Conservation (phyloP, 2,113 vertebrate genomes). For the Pterocles gutturalis region DNA sequence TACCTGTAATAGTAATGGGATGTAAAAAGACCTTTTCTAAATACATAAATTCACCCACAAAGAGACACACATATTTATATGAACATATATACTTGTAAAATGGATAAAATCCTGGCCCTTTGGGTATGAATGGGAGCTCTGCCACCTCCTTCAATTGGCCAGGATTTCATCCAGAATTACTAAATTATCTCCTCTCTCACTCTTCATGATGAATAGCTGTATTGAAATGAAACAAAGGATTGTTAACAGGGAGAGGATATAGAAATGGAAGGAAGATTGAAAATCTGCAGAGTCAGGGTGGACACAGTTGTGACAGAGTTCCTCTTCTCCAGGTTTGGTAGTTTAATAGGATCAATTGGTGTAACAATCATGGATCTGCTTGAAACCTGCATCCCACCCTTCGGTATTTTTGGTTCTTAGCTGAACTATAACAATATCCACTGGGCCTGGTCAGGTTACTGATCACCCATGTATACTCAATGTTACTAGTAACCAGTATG, state of each 20-base stretch:
- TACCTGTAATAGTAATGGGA: rapidly evolving
- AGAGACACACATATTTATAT: background rate
- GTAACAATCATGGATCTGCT: background rate
- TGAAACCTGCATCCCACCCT: background rate
- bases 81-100: background rate
- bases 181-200: conserved; percentile 62
- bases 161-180: conserved; percentile 64
- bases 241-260: conserved; percentile 32
- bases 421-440: background rate
- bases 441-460: background rate
- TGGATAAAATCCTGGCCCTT: background rate
- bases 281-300: background rate
- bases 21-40: background rate
- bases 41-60: background rate
- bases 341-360: background rate
- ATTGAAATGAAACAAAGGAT: conserved; percentile 59
- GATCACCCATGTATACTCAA: background rate
- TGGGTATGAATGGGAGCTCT: background rate
- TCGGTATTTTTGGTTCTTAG: background rate
- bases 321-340: background rate
- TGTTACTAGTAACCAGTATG: background rate
- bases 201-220: conserved; percentile 59
- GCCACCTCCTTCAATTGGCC: conserved; percentile 30
- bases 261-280: conserved; percentile 14
- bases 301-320: background rate